These are phyloP conservation scores for Muscicapa striata DNA, from an alignment of 2,797 vertebrate species.

Conservation along the genomic window DNA sequence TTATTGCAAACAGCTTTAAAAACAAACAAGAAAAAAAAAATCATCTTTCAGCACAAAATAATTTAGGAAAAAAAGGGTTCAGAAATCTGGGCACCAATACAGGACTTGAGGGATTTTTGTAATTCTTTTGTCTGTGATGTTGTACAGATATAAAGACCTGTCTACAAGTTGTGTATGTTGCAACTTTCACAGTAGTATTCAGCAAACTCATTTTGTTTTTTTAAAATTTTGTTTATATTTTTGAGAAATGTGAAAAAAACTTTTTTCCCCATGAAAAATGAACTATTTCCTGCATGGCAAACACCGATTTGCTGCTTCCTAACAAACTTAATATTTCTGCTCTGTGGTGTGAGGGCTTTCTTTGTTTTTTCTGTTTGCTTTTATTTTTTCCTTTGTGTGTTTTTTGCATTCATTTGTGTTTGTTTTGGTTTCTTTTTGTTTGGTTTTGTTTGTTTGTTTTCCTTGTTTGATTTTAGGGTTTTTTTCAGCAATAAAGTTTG, in stretches of 20 bases:
- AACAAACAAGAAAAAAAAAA: neutral
- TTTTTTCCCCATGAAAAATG: neutral
- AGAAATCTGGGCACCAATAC: neutral
- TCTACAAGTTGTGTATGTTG: neutral
- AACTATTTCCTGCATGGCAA: neutral
- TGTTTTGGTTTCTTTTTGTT: neutral
- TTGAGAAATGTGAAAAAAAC: neutral
- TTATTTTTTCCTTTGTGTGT: neutral
- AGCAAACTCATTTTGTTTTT: neutral
- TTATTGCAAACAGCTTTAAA: neutral
- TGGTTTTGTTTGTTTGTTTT: neutral
- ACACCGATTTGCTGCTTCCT: neutral
- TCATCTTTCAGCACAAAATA: neutral
- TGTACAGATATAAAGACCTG: neutral
- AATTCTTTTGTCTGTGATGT: neutral
- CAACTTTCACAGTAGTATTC: neutral
- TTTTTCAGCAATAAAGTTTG: neutral
- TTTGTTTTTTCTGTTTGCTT: neutral
- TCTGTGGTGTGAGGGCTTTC: fast-evolving
- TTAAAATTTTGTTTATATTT: neutral
- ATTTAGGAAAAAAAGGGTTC: neutral
- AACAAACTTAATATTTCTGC: neutral
- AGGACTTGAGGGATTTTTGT: neutral
- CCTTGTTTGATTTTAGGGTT: fast-evolving
- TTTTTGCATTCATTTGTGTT: neutral